Evolutionary conservation across 2,797 vertebrate genomes (phyloP).

Genomic region (Hyperoplus lanceolatus): DNA sequence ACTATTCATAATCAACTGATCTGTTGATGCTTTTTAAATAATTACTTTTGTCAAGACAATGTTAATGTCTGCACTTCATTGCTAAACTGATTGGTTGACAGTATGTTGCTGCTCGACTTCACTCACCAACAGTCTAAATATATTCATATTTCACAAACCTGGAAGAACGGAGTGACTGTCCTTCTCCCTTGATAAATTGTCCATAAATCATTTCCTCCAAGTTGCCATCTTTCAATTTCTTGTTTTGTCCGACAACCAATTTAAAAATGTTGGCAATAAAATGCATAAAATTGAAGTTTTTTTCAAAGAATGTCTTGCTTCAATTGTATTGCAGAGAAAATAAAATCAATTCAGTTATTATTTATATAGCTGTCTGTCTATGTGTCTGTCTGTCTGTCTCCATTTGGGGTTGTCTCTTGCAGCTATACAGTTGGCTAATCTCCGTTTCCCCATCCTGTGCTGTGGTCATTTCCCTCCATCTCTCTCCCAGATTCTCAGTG

Average conservation of each 20-base stretch:
- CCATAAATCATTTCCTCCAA: background rate
- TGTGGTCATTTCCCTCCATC: constrained; percentile 36
- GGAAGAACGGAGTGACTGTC: too few relatives aligned
- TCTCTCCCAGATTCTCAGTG: constrained; percentile 34
- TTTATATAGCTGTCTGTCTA: too few relatives aligned
- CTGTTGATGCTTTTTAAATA: background rate
- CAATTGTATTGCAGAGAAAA: background rate
- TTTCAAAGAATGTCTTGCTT: constrained; percentile 20
- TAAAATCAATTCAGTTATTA: background rate
- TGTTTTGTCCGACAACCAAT: background rate
- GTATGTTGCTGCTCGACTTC: too few relatives aligned
- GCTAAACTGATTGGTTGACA: too few relatives aligned
- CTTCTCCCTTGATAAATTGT: too few relatives aligned
- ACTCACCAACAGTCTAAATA: too few relatives aligned
- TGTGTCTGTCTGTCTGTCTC: constrained; percentile 37
- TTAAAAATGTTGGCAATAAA: background rate
- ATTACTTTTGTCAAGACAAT: constrained; percentile 11
- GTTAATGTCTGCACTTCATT: too few relatives aligned
- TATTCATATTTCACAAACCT: too few relatives aligned
- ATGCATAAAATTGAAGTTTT: background rate
- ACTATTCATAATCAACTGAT: background rate
- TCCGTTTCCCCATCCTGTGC: constrained; percentile 37
- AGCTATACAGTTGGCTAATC: constrained; percentile 29
- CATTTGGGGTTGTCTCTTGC: constrained; percentile 41
- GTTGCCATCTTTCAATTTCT: background rate